Base-by-base conservation (phyloP, 2,888 invertebrate species). In the Syrista parreyssii region DNA sequence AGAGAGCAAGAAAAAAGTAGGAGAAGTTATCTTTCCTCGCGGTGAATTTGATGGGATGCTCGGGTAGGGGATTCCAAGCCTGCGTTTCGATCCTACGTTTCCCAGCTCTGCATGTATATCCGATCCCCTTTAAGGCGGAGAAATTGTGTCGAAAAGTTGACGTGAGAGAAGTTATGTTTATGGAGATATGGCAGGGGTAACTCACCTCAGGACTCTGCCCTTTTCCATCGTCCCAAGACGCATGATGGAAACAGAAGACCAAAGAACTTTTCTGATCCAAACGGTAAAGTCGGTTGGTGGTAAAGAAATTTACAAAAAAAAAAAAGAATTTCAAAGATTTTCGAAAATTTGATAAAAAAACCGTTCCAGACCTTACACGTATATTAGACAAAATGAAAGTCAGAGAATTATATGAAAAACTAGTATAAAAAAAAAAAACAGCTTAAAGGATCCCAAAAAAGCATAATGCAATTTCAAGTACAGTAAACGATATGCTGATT, bases 121-220 rank as follows among this genome's bases (percentile, higher is more conserved):
- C 75, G 78, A 76, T 80, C 79, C 80, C 76, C 78, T 79, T 79
- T 79, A 77, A 78, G 75, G 79, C 69, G 73, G 75, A 74, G 74
- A 81, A 83, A 82, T 81, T 78, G 78, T 78, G 78, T 71, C 74
- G 78, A 80, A 83, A 82, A 82, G 80, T 81, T 77, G 79, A 76
- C 73, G 69, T 34, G 73, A 80, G 79, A 77, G 72, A 76, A 77
- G 77, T 73, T 73, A 76, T 77, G 78, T 84, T 83, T 84, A 85
- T 83, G 79, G 73, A 84, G 79, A 83, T 84, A 82, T 82, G 80
- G 81, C 81, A 80, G 73, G 82, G 80, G 81, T 85, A 84, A 85
- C 84, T 82, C 79, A 23, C 55, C 55, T 55, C 55, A 23, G 55
- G 15, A 55, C 55, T 55, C 55, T 23, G 55, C 78, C 68, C 76